A percentile compares a stretch with the other conserved stretches of the same genome.
phyloP scores from a whole-genome alignment of 2,113 vertebrate genomes.

The Ia io region DNA sequence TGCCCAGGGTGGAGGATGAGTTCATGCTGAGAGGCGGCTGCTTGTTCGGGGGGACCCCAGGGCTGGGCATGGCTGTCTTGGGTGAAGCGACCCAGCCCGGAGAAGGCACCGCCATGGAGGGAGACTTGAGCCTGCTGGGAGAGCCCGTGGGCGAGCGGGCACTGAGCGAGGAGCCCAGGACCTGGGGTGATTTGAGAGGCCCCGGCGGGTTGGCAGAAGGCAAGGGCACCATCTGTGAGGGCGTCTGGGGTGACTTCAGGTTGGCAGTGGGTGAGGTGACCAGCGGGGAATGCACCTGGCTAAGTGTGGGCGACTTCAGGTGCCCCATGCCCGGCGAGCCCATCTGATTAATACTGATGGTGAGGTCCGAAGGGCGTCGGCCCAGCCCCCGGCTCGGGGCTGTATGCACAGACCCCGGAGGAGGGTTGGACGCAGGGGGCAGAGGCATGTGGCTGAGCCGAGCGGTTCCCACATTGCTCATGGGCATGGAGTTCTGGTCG shows the following conservation, averaged over 20 bases:
- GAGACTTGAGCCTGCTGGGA: slow-evolving; percentile 93
- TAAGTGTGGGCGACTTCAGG: slow-evolving; percentile 93
- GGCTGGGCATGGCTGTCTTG: slow-evolving; percentile 93
- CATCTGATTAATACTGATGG: slow-evolving; percentile 91
- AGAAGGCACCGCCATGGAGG: slow-evolving; percentile 91
- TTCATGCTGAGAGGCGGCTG: slow-evolving; percentile 81
- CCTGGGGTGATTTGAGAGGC: slow-evolving; percentile 93
- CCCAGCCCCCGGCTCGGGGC: slow-evolving; percentile 84
- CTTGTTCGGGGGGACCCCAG: slow-evolving; percentile 86
- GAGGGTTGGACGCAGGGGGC: slow-evolving; percentile 76
- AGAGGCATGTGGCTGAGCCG: slow-evolving; percentile 94
- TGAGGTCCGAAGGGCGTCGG: slow-evolving; percentile 91
- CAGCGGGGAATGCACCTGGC: slow-evolving; percentile 91
- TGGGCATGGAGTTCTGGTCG: slow-evolving; percentile 85
- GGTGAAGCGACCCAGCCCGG: slow-evolving; percentile 94
- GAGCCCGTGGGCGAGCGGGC: slow-evolving; percentile 93
- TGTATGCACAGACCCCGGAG: slow-evolving; percentile 77
- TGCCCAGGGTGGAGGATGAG: slow-evolving; percentile 79
- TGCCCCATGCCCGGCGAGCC: slow-evolving; percentile 91
- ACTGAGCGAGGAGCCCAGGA: slow-evolving; percentile 90
- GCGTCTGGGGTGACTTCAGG: slow-evolving; percentile 94
- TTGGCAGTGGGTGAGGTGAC: slow-evolving; percentile 92
- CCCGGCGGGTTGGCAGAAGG: slow-evolving; percentile 86
- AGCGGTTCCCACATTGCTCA: slow-evolving; percentile 83
- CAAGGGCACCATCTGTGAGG: slow-evolving; percentile 87